Percentiles rank a stretch among this genome's conserved stretches.
phyloP scores from a whole-genome alignment of 2,113 vertebrate genomes.

The Hirundichthys speculiger region DNA sequence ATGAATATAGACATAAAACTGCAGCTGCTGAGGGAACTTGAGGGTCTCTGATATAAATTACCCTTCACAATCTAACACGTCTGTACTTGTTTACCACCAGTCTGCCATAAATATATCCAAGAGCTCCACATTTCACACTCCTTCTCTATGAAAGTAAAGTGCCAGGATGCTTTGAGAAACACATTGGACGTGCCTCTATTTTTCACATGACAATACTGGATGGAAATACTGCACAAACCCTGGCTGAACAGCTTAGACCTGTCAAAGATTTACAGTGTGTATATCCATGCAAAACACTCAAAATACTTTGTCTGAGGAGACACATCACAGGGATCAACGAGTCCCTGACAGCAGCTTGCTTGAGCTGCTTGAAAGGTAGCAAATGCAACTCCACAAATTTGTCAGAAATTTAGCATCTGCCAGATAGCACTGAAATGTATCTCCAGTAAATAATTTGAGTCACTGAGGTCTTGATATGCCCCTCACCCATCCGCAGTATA shows the following conservation, averaged over 20 bases:
- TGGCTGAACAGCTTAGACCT: not conserved
- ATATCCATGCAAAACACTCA: not conserved
- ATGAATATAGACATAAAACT: slow-evolving; percentile 58
- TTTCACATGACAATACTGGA: too few relatives aligned
- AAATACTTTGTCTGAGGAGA: too few relatives aligned
- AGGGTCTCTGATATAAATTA: slow-evolving; percentile 55
- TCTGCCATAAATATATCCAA: slow-evolving; percentile 41
- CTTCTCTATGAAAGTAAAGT: slow-evolving; percentile 11
- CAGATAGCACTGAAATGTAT: slow-evolving; percentile 44
- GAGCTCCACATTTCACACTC: slow-evolving; percentile 29
- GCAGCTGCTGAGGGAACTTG: slow-evolving; percentile 38
- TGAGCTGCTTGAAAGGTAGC: slow-evolving; percentile 45
- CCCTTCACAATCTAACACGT: slow-evolving; percentile 31
- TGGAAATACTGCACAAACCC: slow-evolving; percentile 7
- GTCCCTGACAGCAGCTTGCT: too few relatives aligned
- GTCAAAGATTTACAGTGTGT: slow-evolving; percentile 1
- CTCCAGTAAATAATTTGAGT: slow-evolving; percentile 50
- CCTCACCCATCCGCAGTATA: not conserved
- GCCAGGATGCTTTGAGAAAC: slow-evolving; percentile 27
- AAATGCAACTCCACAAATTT: slow-evolving; percentile 42
- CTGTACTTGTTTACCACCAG: slow-evolving; percentile 42
- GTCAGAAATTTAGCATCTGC: slow-evolving; percentile 33
- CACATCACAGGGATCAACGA: too few relatives aligned
- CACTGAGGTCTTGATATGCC: slow-evolving; percentile 21
- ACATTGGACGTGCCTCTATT: not conserved